Evolutionary conservation across 2,888 invertebrate genomes (phyloP).

Genomic region (Digitonthophagus gazella): DNA sequence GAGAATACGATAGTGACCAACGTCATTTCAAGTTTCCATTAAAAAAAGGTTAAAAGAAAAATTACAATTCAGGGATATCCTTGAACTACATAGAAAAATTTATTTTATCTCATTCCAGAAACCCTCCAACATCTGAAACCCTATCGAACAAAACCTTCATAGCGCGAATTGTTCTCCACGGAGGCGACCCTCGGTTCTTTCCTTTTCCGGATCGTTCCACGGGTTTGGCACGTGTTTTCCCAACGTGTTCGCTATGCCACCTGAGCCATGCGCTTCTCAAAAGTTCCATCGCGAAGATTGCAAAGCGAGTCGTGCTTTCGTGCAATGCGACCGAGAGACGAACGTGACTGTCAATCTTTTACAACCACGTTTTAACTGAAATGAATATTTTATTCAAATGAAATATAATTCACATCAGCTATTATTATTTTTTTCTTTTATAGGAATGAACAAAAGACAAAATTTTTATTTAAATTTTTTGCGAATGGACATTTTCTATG

Average conservation of each 20-base stretch:
- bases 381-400: neutral
- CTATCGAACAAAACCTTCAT: neutral
- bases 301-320: neutral
- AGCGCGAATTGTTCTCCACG: neutral
- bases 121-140: neutral
- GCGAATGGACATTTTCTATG: too few species aligned
- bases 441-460: too few species aligned
- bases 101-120: neutral
- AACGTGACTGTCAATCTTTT: neutral
- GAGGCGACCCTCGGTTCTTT: neutral
- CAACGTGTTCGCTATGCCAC: neutral
- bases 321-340: neutral
- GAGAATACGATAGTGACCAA: too few species aligned
- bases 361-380: neutral
- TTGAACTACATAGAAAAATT: neutral
- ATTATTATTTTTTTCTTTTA: constrained; percentile 1
- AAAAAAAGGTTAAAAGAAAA: neutral
- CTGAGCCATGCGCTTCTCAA: neutral
- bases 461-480: too few species aligned
- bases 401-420: too few species aligned
- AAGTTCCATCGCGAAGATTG: neutral
- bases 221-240: neutral
- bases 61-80: neutral
- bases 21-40: too few species aligned
- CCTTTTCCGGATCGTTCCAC: neutral